Evolutionary conservation across 2,797 vertebrate species (phyloP).

Genomic region (Valencia hispanica): DNA sequence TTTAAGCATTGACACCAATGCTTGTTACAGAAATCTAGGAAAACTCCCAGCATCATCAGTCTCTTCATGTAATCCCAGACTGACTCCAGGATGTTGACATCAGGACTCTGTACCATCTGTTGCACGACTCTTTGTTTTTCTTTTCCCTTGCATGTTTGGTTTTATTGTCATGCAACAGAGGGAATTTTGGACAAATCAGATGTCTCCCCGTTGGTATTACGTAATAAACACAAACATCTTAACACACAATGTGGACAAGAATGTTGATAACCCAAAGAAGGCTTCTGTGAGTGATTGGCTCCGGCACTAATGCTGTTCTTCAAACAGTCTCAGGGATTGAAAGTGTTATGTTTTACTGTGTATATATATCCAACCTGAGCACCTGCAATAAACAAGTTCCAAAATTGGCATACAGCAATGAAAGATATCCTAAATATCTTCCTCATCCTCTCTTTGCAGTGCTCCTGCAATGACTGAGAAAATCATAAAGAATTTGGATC

Average conservation of each 20-base stretch:
- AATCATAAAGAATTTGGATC: not conserved
- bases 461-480: not conserved
- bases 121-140: slow-evolving; percentile 1
- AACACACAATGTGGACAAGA: not conserved
- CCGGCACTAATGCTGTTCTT: not conserved
- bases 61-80: not conserved
- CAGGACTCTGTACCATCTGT: slow-evolving; percentile 2
- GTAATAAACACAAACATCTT: not conserved
- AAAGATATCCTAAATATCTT: not conserved
- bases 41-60: not conserved
- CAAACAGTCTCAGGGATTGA: not conserved
- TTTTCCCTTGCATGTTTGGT: not conserved
- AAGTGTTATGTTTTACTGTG: not conserved
- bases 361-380: not conserved
- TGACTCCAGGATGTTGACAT: slow-evolving; percentile 10
- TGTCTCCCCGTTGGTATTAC: not conserved
- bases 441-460: not conserved
- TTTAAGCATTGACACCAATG: not conserved
- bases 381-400: not conserved
- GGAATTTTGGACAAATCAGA: not conserved
- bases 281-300: not conserved
- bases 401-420: not conserved
- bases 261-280: not conserved
- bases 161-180: slow-evolving; percentile 10
- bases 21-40: not conserved